Evolutionary conservation across 1,140 invertebrate genomes (phyloP), one percentile per base, ranked within the genome.

Genomic region (Trichonephila clavipes): DNA sequence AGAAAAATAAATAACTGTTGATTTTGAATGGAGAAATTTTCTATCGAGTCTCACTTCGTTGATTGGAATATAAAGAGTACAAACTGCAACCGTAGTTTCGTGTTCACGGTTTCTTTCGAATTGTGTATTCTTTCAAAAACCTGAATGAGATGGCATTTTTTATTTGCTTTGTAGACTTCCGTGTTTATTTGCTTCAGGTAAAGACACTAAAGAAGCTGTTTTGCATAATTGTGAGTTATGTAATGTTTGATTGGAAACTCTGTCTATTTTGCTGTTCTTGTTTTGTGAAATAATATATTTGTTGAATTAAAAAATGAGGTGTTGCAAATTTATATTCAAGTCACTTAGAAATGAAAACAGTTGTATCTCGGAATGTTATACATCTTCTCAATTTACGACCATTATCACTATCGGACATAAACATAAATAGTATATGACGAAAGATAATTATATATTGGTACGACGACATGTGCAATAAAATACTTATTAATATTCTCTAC

Each of bases 21-120:
- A 69, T 44, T 69, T 34, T 88, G 87, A 88, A 88, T 88, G 8
- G 34, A 59, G 24, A 34, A 72, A 40, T 40, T 72, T 72, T 72
- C 69, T 72, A 24, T 72, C 28, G 28, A 72, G 24, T 72, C 69
- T n/a, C 69, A 72, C 69, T 28, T 18, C 69, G 69, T 28, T 72
- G 69, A 72, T 72, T 18, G 16, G 28, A 72, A 72, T 28, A 24
- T 72, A 24, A 34, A 72, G 28, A 72, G 28, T n/a, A 72, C 14
- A 28, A 72, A 72, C 69, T 4, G 8, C 28, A 72, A 72, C 10
- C 16, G 28, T 72, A 16, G 10, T 16, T 28, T 34, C 14, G 64
- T 28, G 24, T 72, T 72, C 24, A 72, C 16, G 28, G 14, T 16
- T 34, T 28, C 64, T 66, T 66, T 66, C 19, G 64, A n/a, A 24